These are phyloP conservation scores for Ectropis grisescens DNA, from an alignment of 1,140 invertebrate genomes.

Conservation along the genomic window DNA sequence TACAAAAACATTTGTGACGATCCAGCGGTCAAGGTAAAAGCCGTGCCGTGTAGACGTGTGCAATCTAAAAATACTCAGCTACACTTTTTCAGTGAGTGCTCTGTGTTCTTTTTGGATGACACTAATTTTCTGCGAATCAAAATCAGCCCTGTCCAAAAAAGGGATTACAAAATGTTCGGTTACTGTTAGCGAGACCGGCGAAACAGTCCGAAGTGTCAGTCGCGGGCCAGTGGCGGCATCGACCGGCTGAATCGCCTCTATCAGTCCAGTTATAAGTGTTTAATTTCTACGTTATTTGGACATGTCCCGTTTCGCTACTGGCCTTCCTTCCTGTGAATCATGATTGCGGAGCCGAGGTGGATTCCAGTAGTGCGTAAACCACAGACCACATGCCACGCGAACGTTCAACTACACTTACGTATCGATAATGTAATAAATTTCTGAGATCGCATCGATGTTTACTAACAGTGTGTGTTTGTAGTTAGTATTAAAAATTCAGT, in stretches of 20 bases:
- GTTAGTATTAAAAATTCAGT: constrained; percentile 13
- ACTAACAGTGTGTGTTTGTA: neutral
- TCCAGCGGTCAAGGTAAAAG: too few relatives aligned
- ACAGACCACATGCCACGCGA: constrained; percentile 26
- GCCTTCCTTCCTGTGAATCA: constrained; percentile 61
- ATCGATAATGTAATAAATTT: neutral
- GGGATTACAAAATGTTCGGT: too few relatives aligned
- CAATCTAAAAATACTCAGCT: too few relatives aligned
- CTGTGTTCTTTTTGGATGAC: too few relatives aligned
- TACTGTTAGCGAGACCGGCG: too few relatives aligned
- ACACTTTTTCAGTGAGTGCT: too few relatives aligned
- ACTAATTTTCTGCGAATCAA: constrained; percentile 9
- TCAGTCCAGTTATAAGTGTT: constrained; percentile 20
- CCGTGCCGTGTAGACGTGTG: too few relatives aligned
- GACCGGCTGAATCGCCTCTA: constrained; percentile 42
- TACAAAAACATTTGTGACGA: too few relatives aligned
- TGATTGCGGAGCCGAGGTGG: constrained; percentile 27
- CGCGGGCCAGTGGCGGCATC: constrained; percentile 47
- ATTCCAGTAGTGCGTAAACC: constrained; percentile 30
- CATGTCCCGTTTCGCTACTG: constrained; percentile 51
- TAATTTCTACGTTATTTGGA: constrained; percentile 40
- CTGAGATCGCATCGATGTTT: neutral
- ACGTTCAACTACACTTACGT: constrained; percentile 3
- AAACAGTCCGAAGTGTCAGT: constrained; percentile 39
- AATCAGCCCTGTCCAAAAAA: too few relatives aligned